Percentiles rank a stretch among this genome's conserved stretches.
Conservation (phyloP, 2,797 vertebrate species). For the Pyrocephalus nanus region DNA sequence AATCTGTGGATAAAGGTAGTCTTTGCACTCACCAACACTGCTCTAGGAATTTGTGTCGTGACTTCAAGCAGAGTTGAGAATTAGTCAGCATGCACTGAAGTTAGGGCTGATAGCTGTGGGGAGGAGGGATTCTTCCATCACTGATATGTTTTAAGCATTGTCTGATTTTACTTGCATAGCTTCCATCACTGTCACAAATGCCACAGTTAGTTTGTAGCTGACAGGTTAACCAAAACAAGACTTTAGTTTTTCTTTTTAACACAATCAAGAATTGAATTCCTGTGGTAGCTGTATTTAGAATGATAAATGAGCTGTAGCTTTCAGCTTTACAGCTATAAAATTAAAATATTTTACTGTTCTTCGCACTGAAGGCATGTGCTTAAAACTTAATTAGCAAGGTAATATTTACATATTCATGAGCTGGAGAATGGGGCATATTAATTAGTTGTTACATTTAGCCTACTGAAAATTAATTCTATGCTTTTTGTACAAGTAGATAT, state of each 20-base stretch:
- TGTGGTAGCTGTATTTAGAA: background rate
- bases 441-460: background rate
- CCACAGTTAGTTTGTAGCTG: background rate
- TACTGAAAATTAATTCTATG: background rate
- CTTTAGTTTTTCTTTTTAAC: background rate
- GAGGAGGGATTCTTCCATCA: background rate
- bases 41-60: background rate
- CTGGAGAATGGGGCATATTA: background rate
- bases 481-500: background rate
- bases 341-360: background rate
- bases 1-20: background rate
- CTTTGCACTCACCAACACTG: background rate
- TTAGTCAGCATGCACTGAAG: background rate
- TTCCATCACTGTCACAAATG: background rate
- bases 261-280: background rate
- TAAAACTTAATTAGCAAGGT: background rate
- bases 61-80: background rate
- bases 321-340: background rate
- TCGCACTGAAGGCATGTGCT: background rate
- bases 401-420: background rate
- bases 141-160: background rate
- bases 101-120: background rate
- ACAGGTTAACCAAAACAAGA: background rate
- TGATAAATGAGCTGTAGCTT: background rate
- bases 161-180: background rate